Conservation (phyloP, 2,113 vertebrate genomes). For the Excalfactoria chinensis region DNA sequence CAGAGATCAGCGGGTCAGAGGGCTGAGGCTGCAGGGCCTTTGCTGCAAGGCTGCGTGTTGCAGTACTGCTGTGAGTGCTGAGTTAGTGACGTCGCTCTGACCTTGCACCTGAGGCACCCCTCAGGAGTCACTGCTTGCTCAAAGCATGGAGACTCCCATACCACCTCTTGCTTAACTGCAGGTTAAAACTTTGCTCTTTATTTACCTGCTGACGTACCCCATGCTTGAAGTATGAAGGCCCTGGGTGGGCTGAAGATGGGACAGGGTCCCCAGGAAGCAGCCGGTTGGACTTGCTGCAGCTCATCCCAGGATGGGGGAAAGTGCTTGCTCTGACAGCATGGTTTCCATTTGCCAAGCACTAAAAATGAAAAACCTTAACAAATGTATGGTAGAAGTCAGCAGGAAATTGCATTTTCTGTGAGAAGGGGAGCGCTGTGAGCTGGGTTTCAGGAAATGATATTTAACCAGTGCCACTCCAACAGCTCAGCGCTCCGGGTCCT, state of each 20-base stretch:
- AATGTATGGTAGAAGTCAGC: too few species aligned
- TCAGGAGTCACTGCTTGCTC: background rate
- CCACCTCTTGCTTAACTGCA: background rate
- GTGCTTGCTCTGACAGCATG: too few species aligned
- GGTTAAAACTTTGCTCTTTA: background rate
- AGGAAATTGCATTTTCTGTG: too few species aligned
- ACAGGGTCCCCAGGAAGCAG: background rate
- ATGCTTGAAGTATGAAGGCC: background rate
- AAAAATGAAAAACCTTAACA: too few species aligned
- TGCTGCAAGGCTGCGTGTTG: background rate
- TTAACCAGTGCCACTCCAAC: background rate
- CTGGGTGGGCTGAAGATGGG: background rate
- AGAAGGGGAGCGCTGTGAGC: too few species aligned
- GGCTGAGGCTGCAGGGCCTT: background rate
- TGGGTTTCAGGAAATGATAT: too few species aligned
- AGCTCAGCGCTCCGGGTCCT: background rate
- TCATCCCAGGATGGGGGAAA: background rate
- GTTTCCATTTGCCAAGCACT: too few species aligned
- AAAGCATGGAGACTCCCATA: background rate
- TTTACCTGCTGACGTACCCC: background rate
- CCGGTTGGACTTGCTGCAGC: background rate
- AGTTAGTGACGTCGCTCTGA: fast-evolving
- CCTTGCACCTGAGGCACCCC: background rate
- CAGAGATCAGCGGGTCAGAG: background rate
- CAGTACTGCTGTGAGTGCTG: fast-evolving